phyloP scores from a whole-genome alignment of 2,888 invertebrate genomes.

The Erebia aethiops region DNA sequence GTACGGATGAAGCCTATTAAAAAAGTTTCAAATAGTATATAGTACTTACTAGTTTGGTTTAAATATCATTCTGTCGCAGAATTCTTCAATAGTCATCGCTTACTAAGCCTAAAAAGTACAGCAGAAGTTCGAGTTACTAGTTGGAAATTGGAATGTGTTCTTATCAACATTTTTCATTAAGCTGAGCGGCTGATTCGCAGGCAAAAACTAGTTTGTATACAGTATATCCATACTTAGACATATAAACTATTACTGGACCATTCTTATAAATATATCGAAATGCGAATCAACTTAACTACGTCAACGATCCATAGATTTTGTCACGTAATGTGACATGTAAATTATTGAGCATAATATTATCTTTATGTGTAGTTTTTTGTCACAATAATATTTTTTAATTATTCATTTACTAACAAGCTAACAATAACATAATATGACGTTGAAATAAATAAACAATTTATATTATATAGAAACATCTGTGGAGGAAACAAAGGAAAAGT shows the following conservation, averaged over 20 bases:
- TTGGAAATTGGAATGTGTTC: constrained; percentile 23
- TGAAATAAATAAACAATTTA: no score
- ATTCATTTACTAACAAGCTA: background rate
- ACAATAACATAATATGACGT: no score
- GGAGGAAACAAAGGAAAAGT: no score
- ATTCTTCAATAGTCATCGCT: constrained; percentile 5
- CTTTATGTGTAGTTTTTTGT: background rate
- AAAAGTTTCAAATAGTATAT: no score
- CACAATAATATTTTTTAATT: constrained; percentile 6
- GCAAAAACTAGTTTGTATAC: constrained; percentile 21
- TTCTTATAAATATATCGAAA: constrained; percentile 29
- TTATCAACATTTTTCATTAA: constrained; percentile 23
- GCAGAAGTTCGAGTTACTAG: constrained; percentile 8
- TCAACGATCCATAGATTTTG: constrained; percentile 23
- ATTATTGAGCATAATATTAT: constrained; percentile 10
- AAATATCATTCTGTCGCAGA: no score
- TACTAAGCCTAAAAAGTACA: constrained; percentile 42
- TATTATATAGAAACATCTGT: no score
- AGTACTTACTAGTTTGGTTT: no score
- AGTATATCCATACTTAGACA: constrained; percentile 29
- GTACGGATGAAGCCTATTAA: no score
- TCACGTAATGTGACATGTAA: constrained; percentile 26
- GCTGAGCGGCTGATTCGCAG: constrained; percentile 6
- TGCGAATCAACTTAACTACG: constrained; percentile 9
- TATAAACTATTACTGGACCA: constrained; percentile 35